Evolutionary conservation across 23 tunicate genomes (phyloP).

Genomic region (Styela clava): DNA sequence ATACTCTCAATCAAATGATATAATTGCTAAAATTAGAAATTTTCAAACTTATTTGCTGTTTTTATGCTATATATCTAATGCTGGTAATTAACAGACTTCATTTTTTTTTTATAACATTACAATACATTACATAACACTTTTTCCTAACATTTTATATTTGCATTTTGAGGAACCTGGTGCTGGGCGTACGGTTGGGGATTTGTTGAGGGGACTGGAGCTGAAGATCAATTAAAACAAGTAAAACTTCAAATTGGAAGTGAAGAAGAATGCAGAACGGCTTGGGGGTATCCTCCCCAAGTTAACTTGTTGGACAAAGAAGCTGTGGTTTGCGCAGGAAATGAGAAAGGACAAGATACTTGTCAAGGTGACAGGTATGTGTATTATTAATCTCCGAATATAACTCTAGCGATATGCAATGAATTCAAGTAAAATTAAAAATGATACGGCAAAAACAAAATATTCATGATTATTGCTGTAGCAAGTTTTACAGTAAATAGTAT

Average conservation of each 20-base stretch:
- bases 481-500: too few relatives aligned
- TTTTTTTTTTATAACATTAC: not conserved
- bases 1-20: too few relatives aligned
- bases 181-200: slow-evolving; percentile 33
- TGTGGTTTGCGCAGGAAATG: slow-evolving; percentile 19
- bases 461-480: too few relatives aligned
- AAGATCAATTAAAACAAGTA: slow-evolving; percentile 12
- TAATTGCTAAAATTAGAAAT: not conserved
- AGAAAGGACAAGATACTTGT: slow-evolving; percentile 20
- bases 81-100: not conserved
- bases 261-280: slow-evolving; percentile 5
- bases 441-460: too few relatives aligned
- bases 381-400: too few relatives aligned
- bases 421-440: too few relatives aligned
- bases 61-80: too few relatives aligned
- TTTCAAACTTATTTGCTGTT: not conserved
- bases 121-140: not conserved
- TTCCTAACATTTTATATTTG: not conserved
- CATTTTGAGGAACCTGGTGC: slow-evolving; percentile 4
- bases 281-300: not conserved
- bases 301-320: not conserved
- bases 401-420: too few relatives aligned
- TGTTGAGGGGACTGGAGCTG: not conserved
- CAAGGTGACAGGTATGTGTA: slow-evolving; percentile 17
- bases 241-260: slow-evolving; percentile 6